Conservation (phyloP, 2,113 vertebrate species). For the Cheilinus undulatus region DNA sequence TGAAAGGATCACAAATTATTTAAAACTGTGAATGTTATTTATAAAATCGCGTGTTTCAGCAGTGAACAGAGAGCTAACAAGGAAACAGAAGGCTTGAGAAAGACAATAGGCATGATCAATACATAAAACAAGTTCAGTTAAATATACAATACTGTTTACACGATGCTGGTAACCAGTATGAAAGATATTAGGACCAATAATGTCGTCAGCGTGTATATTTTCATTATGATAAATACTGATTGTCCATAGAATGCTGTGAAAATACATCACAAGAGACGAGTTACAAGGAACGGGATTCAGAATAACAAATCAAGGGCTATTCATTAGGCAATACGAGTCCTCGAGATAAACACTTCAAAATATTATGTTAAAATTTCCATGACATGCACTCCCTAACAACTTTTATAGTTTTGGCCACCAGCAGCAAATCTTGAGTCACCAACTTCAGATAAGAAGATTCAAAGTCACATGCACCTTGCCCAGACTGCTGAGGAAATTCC, state of each 20-base stretch:
- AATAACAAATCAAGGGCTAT: not conserved
- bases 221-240: not conserved
- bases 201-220: not conserved
- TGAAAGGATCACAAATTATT: slow-evolving; percentile 6
- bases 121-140: slow-evolving; percentile 2
- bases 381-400: no score
- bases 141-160: not conserved
- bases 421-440: not conserved
- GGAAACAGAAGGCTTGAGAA: not conserved
- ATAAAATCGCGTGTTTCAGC: slow-evolving; percentile 7
- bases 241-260: not conserved
- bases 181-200: not conserved
- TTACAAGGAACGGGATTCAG: not conserved
- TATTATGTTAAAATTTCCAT: no score
- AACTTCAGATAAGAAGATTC: not conserved
- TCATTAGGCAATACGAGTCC: not conserved
- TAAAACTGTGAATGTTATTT: slow-evolving; percentile 17
- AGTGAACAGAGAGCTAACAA: slow-evolving; percentile 31
- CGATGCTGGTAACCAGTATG: not conserved
- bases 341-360: not conserved
- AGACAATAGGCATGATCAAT: slow-evolving; percentile 15
- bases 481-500: no score
- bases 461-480: not conserved
- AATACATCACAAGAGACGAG: not conserved
- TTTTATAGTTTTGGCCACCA: not conserved